Evolutionary conservation across 2,888 invertebrate genomes (phyloP).

Genomic region (Scaptomyza caliginosa): DNA sequence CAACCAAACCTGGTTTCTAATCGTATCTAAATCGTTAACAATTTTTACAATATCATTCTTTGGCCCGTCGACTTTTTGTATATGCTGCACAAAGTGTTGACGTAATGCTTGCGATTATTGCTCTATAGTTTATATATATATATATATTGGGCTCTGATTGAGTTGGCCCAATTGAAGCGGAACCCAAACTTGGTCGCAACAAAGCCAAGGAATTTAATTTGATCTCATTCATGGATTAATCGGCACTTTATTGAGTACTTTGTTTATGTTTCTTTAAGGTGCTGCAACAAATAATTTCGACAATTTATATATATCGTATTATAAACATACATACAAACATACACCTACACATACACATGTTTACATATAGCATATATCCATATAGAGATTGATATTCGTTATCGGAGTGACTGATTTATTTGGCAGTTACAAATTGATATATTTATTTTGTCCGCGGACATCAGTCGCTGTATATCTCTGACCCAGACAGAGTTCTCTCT

Average conservation of each 20-base stretch:
- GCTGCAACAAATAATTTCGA: constrained; percentile 29
- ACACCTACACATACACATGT: constrained; percentile 43
- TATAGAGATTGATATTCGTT: constrained; percentile 43
- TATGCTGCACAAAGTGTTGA: constrained; percentile 50
- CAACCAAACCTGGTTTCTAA: constrained; percentile 58
- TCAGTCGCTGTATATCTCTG: constrained; percentile 66
- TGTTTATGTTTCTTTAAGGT: constrained; percentile 9
- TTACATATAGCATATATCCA: constrained; percentile 8
- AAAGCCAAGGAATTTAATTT: constrained; percentile 20
- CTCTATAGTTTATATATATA: constrained; percentile 45
- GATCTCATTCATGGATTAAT: constrained; percentile 38
- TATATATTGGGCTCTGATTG: constrained; percentile 32
- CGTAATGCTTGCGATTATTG: constrained; percentile 66
- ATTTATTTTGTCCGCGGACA: constrained; percentile 68
- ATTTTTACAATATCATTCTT: constrained; percentile 72
- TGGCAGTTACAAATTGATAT: constrained; percentile 63
- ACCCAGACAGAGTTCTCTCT: constrained; percentile 34
- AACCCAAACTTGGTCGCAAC: constrained; percentile 41
- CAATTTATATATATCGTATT: constrained; percentile 5
- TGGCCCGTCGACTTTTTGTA: constrained; percentile 27
- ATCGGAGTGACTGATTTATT: constrained; percentile 75
- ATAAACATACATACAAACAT: constrained; percentile 15
- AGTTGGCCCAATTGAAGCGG: constrained; percentile 68
- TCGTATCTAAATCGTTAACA: constrained; percentile 59
- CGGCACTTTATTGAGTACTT: constrained; percentile 49